phyloP scores from a whole-genome alignment of 2,113 vertebrate genomes.

The Sminthopsis crassicaudata region DNA sequence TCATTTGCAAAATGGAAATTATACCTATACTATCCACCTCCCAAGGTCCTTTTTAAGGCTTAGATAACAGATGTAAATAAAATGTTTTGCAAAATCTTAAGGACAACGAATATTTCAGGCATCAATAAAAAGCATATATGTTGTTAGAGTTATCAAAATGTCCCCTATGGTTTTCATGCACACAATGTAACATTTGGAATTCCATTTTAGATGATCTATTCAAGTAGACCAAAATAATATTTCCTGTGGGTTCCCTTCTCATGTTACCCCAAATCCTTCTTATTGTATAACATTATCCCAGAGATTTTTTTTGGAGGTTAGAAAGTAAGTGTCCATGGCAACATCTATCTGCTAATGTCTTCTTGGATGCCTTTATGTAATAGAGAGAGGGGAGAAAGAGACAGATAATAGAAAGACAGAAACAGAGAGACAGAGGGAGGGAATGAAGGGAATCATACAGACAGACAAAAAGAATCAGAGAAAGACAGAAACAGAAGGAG shows the following conservation, averaged over 20 bases:
- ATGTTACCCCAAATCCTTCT: background rate
- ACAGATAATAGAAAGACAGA: background rate
- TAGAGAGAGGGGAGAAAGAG: background rate
- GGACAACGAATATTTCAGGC: background rate
- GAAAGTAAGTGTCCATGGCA: background rate
- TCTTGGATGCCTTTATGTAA: background rate
- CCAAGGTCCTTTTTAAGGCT: background rate
- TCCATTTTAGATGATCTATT: background rate
- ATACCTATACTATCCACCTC: background rate
- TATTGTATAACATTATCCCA: background rate
- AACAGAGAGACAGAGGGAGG: no score
- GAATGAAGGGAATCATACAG: background rate
- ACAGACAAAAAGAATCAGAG: background rate
- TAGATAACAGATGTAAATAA: background rate
- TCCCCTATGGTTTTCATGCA: background rate
- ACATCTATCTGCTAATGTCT: background rate
- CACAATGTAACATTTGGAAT: background rate
- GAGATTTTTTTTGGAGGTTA: background rate
- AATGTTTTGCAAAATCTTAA: background rate
- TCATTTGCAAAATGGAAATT: background rate
- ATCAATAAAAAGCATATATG: background rate
- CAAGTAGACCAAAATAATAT: background rate
- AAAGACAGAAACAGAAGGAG: background rate
- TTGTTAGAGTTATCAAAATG: background rate
- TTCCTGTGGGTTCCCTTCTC: background rate